phyloP scores from a whole-genome alignment of 2,113 vertebrate species.

The Syngnathoides biaculeatus region DNA sequence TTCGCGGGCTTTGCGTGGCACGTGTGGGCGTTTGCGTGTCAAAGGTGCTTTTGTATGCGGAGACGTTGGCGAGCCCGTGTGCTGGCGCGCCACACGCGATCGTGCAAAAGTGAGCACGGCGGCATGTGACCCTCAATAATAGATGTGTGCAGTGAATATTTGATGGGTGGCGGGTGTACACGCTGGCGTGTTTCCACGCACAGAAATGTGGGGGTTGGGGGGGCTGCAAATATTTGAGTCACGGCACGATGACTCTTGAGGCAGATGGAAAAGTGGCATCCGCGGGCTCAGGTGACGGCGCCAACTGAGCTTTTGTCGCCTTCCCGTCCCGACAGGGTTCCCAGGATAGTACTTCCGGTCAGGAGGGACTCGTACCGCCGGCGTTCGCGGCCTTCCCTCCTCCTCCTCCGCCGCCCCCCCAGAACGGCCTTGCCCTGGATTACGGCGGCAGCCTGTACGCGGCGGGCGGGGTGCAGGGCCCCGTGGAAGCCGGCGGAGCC shows the following conservation, averaged over 20 bases:
- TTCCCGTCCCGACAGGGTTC: conserved; percentile 64
- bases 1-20: conserved; percentile 43
- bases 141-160: conserved; percentile 73
- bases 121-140: conserved; percentile 75
- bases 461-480: conserved; percentile 69
- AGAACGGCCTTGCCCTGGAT: conserved; percentile 76
- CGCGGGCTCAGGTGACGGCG: conserved; percentile 33
- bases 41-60: conserved; percentile 19
- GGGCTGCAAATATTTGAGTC: conserved; percentile 59
- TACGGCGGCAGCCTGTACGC: conserved; percentile 71
- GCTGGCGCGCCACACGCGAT: conserved; percentile 41
- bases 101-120: conserved; percentile 56
- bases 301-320: conserved; percentile 37
- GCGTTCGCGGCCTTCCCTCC: conserved; percentile 75
- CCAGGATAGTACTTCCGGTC: conserved; percentile 73
- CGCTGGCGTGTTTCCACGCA: conserved; percentile 16
- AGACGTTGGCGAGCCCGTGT: conserved; percentile 23
- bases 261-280: conserved; percentile 39
- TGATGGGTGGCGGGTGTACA: conserved; percentile 53
- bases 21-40: conserved; percentile 57
- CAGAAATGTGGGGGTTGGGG: conserved; percentile 16
- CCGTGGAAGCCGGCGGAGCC: conserved; percentile 65
- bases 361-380: conserved; percentile 75
- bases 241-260: conserved; percentile 38
- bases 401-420: conserved; percentile 75